phyloP scores from a whole-genome alignment of 2,888 invertebrate genomes.

The Bursaphelenchus okinawaensis region DNA sequence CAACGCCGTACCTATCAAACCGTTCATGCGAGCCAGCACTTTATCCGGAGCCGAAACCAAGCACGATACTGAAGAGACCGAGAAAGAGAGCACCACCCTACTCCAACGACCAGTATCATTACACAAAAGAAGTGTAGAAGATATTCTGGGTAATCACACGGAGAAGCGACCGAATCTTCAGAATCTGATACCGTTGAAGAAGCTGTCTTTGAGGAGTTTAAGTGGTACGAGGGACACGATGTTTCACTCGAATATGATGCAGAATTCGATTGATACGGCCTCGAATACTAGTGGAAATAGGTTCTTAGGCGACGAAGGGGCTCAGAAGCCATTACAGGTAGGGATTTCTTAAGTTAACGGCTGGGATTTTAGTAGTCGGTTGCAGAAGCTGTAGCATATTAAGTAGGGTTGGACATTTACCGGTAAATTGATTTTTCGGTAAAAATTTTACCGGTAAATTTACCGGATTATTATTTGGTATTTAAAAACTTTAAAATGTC shows the following conservation, averaged over 20 bases:
- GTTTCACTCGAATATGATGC: background rate
- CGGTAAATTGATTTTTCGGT: too few species aligned
- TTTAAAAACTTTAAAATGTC: too few species aligned
- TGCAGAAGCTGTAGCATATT: too few species aligned
- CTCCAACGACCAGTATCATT: background rate
- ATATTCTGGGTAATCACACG: background rate
- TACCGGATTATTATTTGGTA: too few species aligned
- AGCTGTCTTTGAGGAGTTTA: constrained; percentile 4
- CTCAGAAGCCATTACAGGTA: background rate
- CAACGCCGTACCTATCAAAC: background rate
- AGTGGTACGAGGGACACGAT: background rate
- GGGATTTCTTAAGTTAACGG: background rate
- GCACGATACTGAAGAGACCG: background rate
- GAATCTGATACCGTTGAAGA: background rate
- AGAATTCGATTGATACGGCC: background rate
- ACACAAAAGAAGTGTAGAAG: background rate
- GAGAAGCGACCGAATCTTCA: constrained; percentile 10
- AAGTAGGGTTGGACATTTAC: too few species aligned
- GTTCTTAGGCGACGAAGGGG: background rate
- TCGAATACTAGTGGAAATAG: background rate
- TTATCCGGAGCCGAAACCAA: background rate
- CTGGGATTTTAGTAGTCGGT: background rate
- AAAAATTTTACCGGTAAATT: too few species aligned
- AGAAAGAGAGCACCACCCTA: background rate
- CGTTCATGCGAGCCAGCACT: background rate